Base-by-base conservation (phyloP, 2,888 invertebrate genomes). In the Trypoxylon attenuatum region DNA sequence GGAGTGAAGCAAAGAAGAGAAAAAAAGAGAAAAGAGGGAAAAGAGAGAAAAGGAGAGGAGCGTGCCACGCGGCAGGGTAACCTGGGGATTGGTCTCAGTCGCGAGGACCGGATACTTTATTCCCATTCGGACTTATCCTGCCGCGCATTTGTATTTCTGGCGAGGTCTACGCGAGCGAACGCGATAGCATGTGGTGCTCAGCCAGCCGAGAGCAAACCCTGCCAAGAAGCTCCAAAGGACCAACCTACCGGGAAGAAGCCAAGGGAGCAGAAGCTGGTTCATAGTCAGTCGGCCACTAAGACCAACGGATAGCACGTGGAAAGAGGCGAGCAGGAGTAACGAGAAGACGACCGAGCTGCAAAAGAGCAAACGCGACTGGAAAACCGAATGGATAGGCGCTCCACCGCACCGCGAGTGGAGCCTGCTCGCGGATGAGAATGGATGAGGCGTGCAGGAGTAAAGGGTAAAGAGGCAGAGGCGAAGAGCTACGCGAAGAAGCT, bases 91-190 rank as follows among this genome's bases (percentile, higher is more conserved):
- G 49, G 25, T 27, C 41, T 53, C 45, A 46, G 58, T 49, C 59
- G 39, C 25, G 33, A n/a, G n/a, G n/a, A 6, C 5, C 51, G 16
- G 42, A 29, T 57, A 56, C 66, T 71, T 71, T 71, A 71, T 67
- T 71, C 66, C 62, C 56, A 59, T 67, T 51, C 39, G 21, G 33
- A 42, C 38, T 45, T 45, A 47, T 25, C 65, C 43, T 53, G 46
- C 53, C 16, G 51, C 55, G 70, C 65, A 65, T 70, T 71, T 71
- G 61, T 69, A 69, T 53, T 69, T 65, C 55, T 43, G 41, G 43
- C 53, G 61, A 61, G 38, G 69, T 56, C 50, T 39, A 38, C 39
- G 29, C 50, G 42, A 25, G 8, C n/a, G 29, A 22, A 27, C 23
- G 53, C 55, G 23, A 23, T 52, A 25, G 58, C n/a, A n/a, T n/a